Conservation (phyloP, 2,113 vertebrate species). For the Phylloscopus trochiloides region DNA sequence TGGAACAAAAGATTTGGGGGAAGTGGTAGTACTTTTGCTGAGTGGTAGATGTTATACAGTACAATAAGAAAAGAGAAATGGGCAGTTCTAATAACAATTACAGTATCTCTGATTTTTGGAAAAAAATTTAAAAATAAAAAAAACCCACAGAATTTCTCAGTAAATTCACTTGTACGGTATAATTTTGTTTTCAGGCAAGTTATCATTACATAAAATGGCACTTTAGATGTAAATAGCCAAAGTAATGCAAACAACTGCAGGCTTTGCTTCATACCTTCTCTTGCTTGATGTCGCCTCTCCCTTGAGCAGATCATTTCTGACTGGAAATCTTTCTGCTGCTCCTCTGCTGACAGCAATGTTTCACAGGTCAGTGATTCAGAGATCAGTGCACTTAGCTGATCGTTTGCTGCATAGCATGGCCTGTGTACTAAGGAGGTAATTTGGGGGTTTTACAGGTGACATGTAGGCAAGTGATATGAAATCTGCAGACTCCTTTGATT, state of each 20-base stretch:
- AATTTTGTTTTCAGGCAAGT: not conserved
- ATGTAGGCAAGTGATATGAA: not conserved
- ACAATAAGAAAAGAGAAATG: not conserved
- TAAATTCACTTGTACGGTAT: not conserved
- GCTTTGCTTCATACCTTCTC: not conserved
- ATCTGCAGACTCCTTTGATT: not conserved
- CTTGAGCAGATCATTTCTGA: not conserved
- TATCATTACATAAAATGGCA: not conserved
- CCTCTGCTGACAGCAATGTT: not conserved
- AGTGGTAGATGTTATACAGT: not conserved
- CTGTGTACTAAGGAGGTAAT: not conserved
- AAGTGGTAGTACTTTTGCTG: not conserved
- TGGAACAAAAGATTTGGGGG: not conserved
- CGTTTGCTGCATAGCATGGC: fast-evolving
- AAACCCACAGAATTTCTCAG: fast-evolving
- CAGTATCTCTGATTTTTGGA: not conserved
- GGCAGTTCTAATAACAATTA: not conserved
- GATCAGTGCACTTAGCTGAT: not conserved
- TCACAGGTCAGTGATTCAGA: not conserved
- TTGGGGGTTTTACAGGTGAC: not conserved
- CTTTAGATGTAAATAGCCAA: not conserved
- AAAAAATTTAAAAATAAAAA: not conserved
- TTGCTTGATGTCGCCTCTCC: not conserved
- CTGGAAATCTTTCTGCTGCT: not conserved
- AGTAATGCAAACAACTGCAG: not conserved